Conservation (phyloP, 2,888 invertebrate species). For the Meta bourneti region DNA sequence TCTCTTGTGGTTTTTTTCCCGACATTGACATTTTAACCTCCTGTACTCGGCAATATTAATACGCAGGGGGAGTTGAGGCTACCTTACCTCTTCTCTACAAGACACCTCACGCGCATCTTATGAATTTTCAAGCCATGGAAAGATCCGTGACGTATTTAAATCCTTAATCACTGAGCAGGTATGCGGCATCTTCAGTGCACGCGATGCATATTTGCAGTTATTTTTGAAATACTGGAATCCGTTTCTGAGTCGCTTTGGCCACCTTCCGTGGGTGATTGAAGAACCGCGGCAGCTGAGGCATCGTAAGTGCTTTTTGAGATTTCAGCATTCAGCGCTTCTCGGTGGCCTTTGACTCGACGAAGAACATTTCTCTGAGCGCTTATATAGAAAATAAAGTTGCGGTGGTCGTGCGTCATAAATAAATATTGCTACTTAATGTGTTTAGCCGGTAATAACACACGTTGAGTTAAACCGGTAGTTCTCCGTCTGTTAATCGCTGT, state of each 20-base stretch:
- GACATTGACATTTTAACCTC: conserved; percentile 73
- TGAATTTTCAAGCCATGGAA: conserved; percentile 44
- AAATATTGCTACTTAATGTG: background rate
- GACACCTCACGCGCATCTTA: conserved; percentile 47
- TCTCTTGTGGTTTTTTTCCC: conserved; percentile 47
- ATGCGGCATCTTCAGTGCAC: conserved; percentile 2
- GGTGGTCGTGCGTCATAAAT: background rate
- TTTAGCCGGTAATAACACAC: background rate
- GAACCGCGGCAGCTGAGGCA: background rate
- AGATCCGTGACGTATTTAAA: conserved; percentile 64
- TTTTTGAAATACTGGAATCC: conserved; percentile 21
- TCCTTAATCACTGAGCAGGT: conserved; percentile 54
- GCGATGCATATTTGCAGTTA: conserved; percentile 27
- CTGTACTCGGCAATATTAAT: conserved; percentile 46
- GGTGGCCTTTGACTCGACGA: background rate
- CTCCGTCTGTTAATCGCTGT: background rate
- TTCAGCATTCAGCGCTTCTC: background rate
- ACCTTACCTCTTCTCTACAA: conserved; percentile 1
- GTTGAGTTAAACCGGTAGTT: background rate
- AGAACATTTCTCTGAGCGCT: background rate
- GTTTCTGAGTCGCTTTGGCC: background rate
- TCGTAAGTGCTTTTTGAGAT: background rate
- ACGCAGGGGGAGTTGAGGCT: conserved; percentile 16
- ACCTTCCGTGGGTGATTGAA: background rate
- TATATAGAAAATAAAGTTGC: background rate